Evolutionary conservation across 2,797 vertebrate genomes (phyloP), one percentile per base, ranked within the genome.

Genomic region (Psittacula derbiana): DNA sequence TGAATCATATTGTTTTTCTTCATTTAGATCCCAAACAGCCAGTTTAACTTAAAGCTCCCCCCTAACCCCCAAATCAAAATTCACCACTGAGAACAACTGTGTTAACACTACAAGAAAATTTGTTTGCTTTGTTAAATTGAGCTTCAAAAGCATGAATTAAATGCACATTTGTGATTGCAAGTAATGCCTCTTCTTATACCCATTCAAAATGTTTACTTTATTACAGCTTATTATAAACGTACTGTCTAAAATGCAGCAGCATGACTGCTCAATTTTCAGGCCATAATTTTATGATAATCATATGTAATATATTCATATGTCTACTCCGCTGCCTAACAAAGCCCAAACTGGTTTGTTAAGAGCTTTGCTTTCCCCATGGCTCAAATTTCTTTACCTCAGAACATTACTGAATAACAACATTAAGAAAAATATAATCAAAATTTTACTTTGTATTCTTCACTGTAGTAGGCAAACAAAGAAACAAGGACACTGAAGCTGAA

Each of bases 231-330:
- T 98, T 98, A 98, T 96, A 98, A 97, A 98, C 94, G 95, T 95
- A 94, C 96, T 96, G 93, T 92, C 97, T 97, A 92, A 97, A 98
- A 98, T 97, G 97, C 97, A 97, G 93, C 92, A 96, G 94, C 96
- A 96, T 96, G 97, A 95, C 96, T 97, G 95, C 82, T 97, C 96
- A 96, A 96, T 97, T 98, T 97, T 93, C 92, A 98, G 85, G 64
- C 95, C 96, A 90, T 96, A 98, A 97, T 97, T 98, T 97, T 96
- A 98, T 97, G 97, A 95, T 98, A 98, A 98, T 98, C 90, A 89
- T 87, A 96, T 88, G 96, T 96, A 98, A 97, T 96, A 91, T 97
- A 98, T 98, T 98, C 98, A 95, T 88, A 86, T 93, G 89, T 93
- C 97, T 97, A 94, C 70, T 93, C 74, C 91, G 80, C 85, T 76